Evolutionary conservation across 2,888 invertebrate species (phyloP).

Genomic region (Saturnia japonica): DNA sequence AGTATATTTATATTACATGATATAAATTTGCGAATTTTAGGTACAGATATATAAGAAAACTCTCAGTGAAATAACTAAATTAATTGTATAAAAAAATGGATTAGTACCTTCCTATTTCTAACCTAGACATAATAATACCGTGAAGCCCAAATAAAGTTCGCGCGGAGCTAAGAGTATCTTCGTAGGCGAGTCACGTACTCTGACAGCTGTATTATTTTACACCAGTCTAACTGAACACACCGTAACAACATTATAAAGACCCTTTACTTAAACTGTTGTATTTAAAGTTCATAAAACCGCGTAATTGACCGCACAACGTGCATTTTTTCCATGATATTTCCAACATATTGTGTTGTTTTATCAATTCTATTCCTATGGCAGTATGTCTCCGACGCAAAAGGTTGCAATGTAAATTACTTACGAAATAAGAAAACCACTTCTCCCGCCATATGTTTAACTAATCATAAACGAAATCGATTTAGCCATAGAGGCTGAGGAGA

Average conservation of each 20-base stretch:
- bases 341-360: background rate
- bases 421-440: background rate
- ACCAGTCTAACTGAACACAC: constrained; percentile 34
- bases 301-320: background rate
- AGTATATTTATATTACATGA: too few relatives aligned
- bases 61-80: too few relatives aligned
- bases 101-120: constrained; percentile 31
- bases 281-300: constrained; percentile 9
- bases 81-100: constrained; percentile 21
- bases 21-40: too few relatives aligned
- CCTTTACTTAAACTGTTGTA: constrained; percentile 2
- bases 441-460: too few relatives aligned
- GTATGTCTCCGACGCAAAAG: too few relatives aligned
- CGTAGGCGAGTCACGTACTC: constrained; percentile 50
- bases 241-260: constrained; percentile 29
- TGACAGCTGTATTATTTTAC: constrained; percentile 51
- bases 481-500: background rate
- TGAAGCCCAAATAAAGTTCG: constrained; percentile 23
- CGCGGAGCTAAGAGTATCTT: constrained; percentile 19
- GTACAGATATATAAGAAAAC: too few relatives aligned
- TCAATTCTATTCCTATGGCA: too few relatives aligned
- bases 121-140: constrained; percentile 32
- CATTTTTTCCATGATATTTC: background rate
- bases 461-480: background rate
- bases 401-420: too few relatives aligned